Evolutionary conservation across 2,113 vertebrate species (phyloP).

Genomic region (Lycaon pictus): DNA sequence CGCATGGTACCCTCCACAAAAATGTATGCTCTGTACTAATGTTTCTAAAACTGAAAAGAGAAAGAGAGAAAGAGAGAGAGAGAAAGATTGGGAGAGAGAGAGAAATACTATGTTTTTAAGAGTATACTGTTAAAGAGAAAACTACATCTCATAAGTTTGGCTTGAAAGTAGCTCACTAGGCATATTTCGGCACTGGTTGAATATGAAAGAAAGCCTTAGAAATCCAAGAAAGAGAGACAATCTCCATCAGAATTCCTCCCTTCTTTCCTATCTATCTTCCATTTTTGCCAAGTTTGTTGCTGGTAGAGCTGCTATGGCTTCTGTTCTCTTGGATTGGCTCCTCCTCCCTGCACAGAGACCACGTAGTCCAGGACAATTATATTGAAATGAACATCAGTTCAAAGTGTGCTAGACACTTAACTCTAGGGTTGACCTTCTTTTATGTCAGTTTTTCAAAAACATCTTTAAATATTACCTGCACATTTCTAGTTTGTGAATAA

Average conservation of each 20-base stretch:
- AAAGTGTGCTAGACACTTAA: slow-evolving; percentile 63
- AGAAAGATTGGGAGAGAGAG: background rate
- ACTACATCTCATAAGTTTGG: background rate
- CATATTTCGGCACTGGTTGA: background rate
- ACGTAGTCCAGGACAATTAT: background rate
- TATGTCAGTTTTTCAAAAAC: slow-evolving; percentile 50
- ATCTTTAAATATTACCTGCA: slow-evolving; percentile 36
- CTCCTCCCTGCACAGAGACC: background rate
- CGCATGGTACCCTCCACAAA: background rate
- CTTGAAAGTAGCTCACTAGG: background rate
- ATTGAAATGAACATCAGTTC: background rate
- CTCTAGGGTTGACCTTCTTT: slow-evolving; percentile 43
- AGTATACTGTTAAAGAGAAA: background rate
- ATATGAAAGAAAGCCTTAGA: background rate
- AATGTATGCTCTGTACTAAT: background rate
- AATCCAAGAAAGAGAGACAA: background rate
- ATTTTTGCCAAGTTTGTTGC: background rate
- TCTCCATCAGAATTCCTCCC: background rate
- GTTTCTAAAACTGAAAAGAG: background rate
- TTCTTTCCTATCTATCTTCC: background rate
- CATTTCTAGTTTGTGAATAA: slow-evolving; percentile 73
- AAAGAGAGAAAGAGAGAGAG: background rate
- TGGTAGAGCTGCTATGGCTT: background rate
- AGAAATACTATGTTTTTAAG: background rate
- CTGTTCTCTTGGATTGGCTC: background rate